Conservation (phyloP, 1,140 invertebrate species). For the Eupristina koningsbergeri region DNA sequence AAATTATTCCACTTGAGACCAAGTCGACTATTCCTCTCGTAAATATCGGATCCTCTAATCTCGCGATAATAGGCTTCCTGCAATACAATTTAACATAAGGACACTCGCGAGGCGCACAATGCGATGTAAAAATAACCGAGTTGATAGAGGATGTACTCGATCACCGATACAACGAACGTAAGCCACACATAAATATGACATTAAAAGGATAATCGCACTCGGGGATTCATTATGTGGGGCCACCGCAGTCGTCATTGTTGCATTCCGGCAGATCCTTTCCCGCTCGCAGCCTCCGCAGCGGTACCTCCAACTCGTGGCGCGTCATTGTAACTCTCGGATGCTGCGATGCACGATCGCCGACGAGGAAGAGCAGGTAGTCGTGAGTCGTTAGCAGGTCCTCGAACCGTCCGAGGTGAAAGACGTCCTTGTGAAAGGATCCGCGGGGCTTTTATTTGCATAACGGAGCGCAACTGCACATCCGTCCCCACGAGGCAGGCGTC, state of each 20-base stretch:
- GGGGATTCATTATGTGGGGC: constrained; percentile 5
- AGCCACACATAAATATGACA: neutral
- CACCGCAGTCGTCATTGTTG: constrained; percentile 18
- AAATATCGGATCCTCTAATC: neutral
- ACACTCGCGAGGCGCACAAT: neutral
- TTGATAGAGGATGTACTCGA: neutral
- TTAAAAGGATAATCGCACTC: neutral
- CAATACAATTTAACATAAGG: neutral
- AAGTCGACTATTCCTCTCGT: neutral
- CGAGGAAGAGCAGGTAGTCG: neutral
- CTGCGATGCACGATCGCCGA: neutral
- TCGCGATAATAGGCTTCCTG: neutral
- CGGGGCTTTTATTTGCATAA: constrained; percentile 47
- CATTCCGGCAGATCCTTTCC: constrained; percentile 5
- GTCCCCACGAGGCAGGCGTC: neutral
- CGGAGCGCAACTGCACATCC: constrained; percentile 7
- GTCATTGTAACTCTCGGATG: neutral
- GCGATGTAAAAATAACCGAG: neutral
- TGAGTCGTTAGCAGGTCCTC: constrained; percentile 37
- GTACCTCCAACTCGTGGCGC: neutral
- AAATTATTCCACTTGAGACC: neutral
- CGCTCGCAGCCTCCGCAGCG: neutral
- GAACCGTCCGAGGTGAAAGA: constrained; percentile 23
- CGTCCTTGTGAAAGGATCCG: constrained; percentile 14
- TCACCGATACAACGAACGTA: too few species aligned